Evolutionary conservation across 2,888 invertebrate genomes (phyloP).

Genomic region (Kryphioiulus occultus): DNA sequence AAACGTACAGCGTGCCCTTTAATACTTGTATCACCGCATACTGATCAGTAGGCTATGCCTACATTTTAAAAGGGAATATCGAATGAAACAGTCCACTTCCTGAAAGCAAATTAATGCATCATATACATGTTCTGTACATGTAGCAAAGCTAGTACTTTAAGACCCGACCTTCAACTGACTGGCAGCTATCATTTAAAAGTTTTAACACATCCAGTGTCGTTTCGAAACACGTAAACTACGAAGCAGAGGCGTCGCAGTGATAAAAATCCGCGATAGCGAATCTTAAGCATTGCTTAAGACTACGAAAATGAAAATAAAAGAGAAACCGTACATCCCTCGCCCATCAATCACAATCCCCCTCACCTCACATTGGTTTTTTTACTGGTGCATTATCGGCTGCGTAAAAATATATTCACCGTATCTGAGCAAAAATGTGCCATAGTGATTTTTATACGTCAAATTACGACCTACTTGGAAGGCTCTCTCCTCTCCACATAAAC

Average conservation of each 20-base stretch:
- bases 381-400: slow-evolving; percentile 16
- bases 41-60: no score
- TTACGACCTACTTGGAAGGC: slow-evolving; percentile 36
- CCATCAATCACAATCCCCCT: slow-evolving; percentile 36
- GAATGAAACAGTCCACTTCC: not conserved
- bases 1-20: no score
- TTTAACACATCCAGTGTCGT: not conserved
- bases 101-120: not conserved
- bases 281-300: slow-evolving; percentile 1
- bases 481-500: slow-evolving; percentile 38
- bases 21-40: no score
- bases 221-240: not conserved
- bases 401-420: slow-evolving; percentile 32
- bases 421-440: slow-evolving; percentile 29
- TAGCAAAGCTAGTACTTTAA: no score
- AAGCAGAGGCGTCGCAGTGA: not conserved
- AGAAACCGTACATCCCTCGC: not conserved
- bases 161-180: no score
- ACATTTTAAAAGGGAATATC: no score
- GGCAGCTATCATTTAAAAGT: not conserved
- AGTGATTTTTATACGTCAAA: slow-evolving; percentile 40
- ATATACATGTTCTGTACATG: not conserved
- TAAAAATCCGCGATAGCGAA: not conserved
- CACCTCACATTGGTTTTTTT: slow-evolving; percentile 27
- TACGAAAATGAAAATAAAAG: slow-evolving; percentile 18